A percentile compares a stretch with the other conserved stretches of the same genome.
These are phyloP conservation scores for Pristiophorus japonicus DNA, from an alignment of 2,113 vertebrate species.

Conservation along the genomic window DNA sequence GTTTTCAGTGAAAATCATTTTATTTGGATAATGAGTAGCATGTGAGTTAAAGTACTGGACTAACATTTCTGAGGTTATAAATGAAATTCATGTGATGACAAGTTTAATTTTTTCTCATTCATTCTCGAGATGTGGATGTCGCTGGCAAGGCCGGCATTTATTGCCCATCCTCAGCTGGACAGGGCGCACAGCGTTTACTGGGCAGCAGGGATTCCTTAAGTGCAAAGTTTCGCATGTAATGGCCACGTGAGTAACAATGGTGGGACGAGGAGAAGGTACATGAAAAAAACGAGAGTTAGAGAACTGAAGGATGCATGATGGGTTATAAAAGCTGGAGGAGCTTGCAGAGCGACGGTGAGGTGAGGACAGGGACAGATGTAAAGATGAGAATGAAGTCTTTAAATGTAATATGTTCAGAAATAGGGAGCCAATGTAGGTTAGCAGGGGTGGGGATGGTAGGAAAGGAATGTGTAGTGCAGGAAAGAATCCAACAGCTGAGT, in stretches of 20 bases:
- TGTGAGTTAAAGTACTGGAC: not conserved
- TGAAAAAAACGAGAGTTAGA: not conserved
- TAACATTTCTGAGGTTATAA: not conserved
- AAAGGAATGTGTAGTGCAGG: no score
- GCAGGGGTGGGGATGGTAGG: no score
- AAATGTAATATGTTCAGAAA: no score
- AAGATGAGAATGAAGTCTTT: no score
- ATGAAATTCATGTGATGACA: not conserved
- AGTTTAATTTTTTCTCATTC: not conserved
- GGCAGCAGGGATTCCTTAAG: not conserved
- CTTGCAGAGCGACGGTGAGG: not conserved
- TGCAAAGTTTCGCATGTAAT: not conserved
- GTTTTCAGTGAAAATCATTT: not conserved
- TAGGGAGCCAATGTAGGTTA: no score
- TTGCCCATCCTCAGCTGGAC: not conserved
- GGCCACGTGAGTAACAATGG: not conserved
- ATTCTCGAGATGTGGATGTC: not conserved
- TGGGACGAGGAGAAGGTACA: not conserved
- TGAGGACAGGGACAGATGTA: not conserved
- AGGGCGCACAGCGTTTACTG: not conserved
- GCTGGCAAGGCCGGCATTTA: not conserved
- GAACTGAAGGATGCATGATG: not conserved
- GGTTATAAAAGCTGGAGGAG: not conserved
- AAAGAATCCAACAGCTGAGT: no score
- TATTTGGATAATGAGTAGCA: not conserved